Conservation (phyloP, 2,888 invertebrate species). For the Junonia oenone region DNA sequence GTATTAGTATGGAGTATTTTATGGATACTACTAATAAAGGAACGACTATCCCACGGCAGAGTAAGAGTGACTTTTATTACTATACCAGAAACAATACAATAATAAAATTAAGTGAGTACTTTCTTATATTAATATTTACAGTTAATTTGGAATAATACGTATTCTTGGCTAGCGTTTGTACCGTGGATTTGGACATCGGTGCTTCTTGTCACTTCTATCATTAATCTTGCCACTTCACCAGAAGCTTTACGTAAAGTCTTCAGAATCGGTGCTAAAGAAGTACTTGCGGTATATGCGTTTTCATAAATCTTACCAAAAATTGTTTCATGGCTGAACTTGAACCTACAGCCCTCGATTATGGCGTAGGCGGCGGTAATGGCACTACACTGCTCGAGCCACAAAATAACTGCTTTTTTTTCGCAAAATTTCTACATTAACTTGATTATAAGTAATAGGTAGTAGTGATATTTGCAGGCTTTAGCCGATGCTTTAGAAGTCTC, state of each 20-base stretch:
- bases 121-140: slow-evolving; percentile 33
- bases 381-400: too few relatives aligned
- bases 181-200: slow-evolving; percentile 54
- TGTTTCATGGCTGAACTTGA: not conserved
- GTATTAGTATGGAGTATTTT: slow-evolving; percentile 46
- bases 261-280: slow-evolving; percentile 46
- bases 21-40: slow-evolving; percentile 51
- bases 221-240: slow-evolving; percentile 34
- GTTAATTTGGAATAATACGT: slow-evolving; percentile 60
- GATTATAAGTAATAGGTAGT: not conserved
- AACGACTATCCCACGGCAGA: slow-evolving; percentile 46
- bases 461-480: slow-evolving; percentile 49
- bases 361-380: too few relatives aligned
- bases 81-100: not conserved
- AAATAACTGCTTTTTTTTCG: too few relatives aligned
- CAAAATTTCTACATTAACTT: too few relatives aligned
- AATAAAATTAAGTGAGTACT: not conserved
- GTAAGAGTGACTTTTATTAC: slow-evolving; percentile 37
- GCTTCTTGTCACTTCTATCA: slow-evolving; percentile 37
- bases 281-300: slow-evolving; percentile 45
- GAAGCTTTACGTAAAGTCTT: slow-evolving; percentile 42
- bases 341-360: not conserved
- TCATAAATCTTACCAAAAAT: not conserved
- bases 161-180: slow-evolving; percentile 46
- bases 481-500: slow-evolving; percentile 57